Base-by-base conservation (phyloP, 2,113 vertebrate species). In the Gymnocephalus cernua region DNA sequence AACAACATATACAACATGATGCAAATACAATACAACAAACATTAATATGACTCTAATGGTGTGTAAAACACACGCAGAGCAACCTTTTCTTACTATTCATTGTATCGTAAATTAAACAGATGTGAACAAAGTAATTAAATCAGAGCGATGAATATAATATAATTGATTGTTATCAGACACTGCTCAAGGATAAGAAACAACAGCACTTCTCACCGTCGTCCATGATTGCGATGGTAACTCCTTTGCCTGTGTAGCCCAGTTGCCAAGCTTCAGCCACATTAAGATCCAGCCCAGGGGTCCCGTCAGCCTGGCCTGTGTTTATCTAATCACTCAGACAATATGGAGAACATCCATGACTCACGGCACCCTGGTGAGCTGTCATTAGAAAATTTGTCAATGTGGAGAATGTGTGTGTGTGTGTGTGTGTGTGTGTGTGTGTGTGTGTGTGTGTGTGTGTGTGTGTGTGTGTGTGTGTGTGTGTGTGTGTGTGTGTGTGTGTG, bases 211-310 rank as follows among this genome's bases (percentile, higher is more conserved):
- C 91, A 99, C 98, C 98, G 48, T 99, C 98, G 58, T 99, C 98
- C 98, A 99, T 99, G 84, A 99, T 99, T 84, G 97, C 98, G 54
- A 99, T 99, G 84, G 97, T 99, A 51, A 99, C 97, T 82, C 98
- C 98, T 92, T 96, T 98, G 29, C 98, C 98, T 0, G 98, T 99
- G 91, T 96, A 99, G 51, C 98, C 98, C 90, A 99, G 94, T 78
- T 96, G 95, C 98, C 98, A 99, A 1, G 98, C 98, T 95, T 99
- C 98, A 27, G 97, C 98, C 93, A 99, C 98, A 74, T 99, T 99
- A 79, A 99, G 95, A 90, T 99, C 98, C 87, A 99, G 94, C 77
- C 98, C 98, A 44, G 98, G 98, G 74, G 98, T 99, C 62, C 98
- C 98, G 82, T 99, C 98, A 65, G 98, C 98, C 95, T 99, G 98